Base-by-base conservation (phyloP, 2,888 invertebrate species). In the Hoplodrina blanda region DNA sequence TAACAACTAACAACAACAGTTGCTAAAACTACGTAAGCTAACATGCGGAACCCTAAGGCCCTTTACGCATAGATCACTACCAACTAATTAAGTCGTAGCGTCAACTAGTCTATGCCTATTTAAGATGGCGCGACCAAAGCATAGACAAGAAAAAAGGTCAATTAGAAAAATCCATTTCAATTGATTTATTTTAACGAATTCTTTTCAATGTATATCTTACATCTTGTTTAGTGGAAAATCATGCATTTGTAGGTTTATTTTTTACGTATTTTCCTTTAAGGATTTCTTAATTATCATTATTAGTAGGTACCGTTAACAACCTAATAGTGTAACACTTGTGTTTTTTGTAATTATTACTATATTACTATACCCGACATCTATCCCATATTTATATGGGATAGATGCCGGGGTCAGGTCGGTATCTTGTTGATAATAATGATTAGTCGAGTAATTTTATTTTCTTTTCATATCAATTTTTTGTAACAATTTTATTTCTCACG, bases 161-260 rank as follows among this genome's bases (percentile, higher is more conserved):
- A 78, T 69, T 78, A 82, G 37, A 25, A 46, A 54, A 44, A 67
- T 65, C 53, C 46, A 81, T 73, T 63, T 61, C 30, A 55, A 68
- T 72, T 69, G 71, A 82, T 82, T 81, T 75, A 78, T 75, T 62
- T 76, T 76, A 80, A 80, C 81, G 66, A 81, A 78, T 78, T 78
- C 81, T 76, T 78, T 78, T 78, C 77, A 70, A 76, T 80, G 78
- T 52, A 80, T 52, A 80, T 37, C 65, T 55, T 46, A 59, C 66
- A 64, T 65, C 73, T 65, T 46, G 50, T 65, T 71, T 66, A 37
- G 25, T 11, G 41, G 44, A 75, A 65, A 64, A 52, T 56, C 55
- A 74, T 75, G 50, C 65, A 25, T 56, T 74, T 2, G 11, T 62
- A 13, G 37, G 17, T 10, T 15, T n/a, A 19, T 71, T 74, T 75